phyloP scores from a whole-genome alignment of 1,140 invertebrate species.

The Limonius californicus region DNA sequence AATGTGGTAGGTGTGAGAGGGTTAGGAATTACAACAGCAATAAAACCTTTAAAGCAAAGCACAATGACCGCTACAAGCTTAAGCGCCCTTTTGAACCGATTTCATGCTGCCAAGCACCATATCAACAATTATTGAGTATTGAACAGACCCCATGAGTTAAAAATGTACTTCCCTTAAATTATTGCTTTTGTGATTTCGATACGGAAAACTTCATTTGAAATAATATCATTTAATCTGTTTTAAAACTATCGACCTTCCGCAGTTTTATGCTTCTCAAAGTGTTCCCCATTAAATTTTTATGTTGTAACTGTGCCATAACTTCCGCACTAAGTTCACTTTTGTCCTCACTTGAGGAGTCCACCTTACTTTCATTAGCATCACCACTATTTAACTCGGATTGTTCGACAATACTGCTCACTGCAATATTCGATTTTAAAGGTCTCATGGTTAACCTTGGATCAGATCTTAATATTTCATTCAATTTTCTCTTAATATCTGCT shows the following conservation, averaged over 20 bases:
- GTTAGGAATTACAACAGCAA: too few relatives aligned
- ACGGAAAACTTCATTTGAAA: too few relatives aligned
- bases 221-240: background rate
- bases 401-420: background rate
- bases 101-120: too few relatives aligned
- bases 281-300: constrained; percentile 19
- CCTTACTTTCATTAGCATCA: background rate
- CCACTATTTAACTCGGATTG: background rate
- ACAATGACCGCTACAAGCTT: too few relatives aligned
- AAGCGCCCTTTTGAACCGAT: too few relatives aligned
- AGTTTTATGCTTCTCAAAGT: constrained; percentile 17
- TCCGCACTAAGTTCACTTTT: background rate
- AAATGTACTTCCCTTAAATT: too few relatives aligned
- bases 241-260: constrained; percentile 18
- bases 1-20: background rate
- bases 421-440: background rate
- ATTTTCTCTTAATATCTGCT: constrained; percentile 4
- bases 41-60: too few relatives aligned
- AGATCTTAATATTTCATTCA: constrained; percentile 4
- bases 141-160: too few relatives aligned
- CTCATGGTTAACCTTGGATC: constrained; percentile 3
- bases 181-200: too few relatives aligned
- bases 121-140: too few relatives aligned
- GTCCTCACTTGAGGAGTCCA: background rate
- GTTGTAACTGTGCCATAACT: background rate